Conservation (phyloP, 2,888 invertebrate species). For the Polydrusus cervinus region DNA sequence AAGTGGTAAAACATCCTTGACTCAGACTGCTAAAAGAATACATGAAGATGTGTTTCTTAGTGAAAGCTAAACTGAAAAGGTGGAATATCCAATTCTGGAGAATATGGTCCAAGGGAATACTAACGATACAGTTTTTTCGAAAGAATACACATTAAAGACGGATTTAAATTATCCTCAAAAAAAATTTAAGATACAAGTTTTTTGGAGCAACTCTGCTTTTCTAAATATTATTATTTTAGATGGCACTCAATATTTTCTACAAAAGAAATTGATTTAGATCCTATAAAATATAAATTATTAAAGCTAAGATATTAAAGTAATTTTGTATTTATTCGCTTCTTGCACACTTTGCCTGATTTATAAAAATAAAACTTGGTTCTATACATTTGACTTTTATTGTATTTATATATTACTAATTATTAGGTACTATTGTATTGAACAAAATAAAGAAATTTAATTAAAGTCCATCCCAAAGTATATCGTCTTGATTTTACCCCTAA, state of each 20-base stretch:
- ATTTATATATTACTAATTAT: neutral
- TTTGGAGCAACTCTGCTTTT: slow-evolving; percentile 11
- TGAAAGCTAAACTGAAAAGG: neutral
- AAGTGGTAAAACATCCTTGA: neutral
- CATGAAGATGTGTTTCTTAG: slow-evolving; percentile 4
- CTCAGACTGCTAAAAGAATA: slow-evolving; percentile 4
- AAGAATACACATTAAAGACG: slow-evolving; percentile 12
- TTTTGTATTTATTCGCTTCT: neutral
- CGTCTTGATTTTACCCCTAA: too few relatives aligned
- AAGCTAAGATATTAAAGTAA: neutral
- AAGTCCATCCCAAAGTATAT: too few relatives aligned
- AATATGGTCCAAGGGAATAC: slow-evolving; percentile 1
- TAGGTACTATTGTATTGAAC: neutral
- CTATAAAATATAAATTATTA: slow-evolving; percentile 14
- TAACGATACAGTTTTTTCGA: slow-evolving; percentile 5
- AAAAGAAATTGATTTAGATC: slow-evolving; percentile 1
- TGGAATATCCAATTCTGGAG: slow-evolving; percentile 2
- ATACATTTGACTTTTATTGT: neutral
- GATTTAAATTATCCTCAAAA: slow-evolving; percentile 10
- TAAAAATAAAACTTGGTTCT: slow-evolving; percentile 6
- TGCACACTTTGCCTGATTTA: slow-evolving; percentile 13
- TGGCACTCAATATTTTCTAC: slow-evolving; percentile 9
- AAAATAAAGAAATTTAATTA: neutral
- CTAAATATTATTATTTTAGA: slow-evolving; percentile 17
- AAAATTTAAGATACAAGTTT: slow-evolving; percentile 17